These are phyloP conservation scores for Leiothrix lutea DNA, from an alignment of 2,113 vertebrate genomes.

Conservation along the genomic window DNA sequence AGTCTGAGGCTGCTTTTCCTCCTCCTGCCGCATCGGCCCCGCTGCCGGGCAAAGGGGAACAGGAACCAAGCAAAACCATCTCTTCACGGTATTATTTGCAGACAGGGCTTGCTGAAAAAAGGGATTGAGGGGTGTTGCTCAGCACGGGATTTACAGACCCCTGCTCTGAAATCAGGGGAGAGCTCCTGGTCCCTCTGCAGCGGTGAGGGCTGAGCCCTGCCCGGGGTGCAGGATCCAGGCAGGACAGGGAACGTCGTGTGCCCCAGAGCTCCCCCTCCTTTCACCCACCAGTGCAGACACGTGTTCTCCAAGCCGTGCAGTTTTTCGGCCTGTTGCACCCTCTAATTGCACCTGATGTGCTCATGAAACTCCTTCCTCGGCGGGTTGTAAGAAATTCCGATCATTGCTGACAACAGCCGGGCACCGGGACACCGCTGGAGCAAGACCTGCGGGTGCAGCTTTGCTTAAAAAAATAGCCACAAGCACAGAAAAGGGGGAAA, in stretches of 20 bases:
- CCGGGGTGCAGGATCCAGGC: neutral
- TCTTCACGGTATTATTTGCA: fast-evolving
- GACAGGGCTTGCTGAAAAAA: neutral
- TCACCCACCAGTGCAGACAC: neutral
- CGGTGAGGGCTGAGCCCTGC: neutral
- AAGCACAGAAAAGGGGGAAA: neutral
- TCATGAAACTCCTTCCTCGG: neutral
- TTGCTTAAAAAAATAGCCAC: neutral
- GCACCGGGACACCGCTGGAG: neutral
- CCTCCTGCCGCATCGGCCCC: neutral
- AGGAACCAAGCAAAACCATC: neutral
- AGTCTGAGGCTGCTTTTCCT: neutral
- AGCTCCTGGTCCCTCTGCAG: fast-evolving
- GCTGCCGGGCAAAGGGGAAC: neutral
- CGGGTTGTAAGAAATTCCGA: fast-evolving
- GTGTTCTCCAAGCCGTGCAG: neutral
- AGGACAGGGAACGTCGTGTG: neutral
- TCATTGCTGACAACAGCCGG: fast-evolving
- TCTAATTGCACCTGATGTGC: neutral
- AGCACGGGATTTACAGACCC: fast-evolving
- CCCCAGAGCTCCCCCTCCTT: neutral
- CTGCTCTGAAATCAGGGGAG: neutral
- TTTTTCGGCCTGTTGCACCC: neutral
- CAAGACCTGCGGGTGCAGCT: neutral
- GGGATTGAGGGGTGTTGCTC: fast-evolving